phyloP scores from a whole-genome alignment of 2,113 vertebrate species.

The Anoplopoma fimbria region DNA sequence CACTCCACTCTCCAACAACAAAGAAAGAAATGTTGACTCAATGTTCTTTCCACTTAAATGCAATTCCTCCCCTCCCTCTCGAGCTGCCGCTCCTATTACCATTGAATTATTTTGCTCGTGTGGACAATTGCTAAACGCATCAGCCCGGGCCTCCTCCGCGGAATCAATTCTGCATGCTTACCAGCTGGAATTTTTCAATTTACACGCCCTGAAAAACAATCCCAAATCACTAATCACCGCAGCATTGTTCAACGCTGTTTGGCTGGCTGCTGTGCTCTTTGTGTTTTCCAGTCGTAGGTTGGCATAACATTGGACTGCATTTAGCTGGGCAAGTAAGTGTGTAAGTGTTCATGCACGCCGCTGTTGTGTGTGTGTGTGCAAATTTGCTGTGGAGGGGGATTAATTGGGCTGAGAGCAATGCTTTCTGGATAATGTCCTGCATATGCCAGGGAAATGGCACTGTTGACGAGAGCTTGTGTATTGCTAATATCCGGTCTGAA shows the following conservation, averaged over 20 bases:
- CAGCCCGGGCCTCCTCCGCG: constrained; percentile 26
- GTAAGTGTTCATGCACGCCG: constrained; percentile 23
- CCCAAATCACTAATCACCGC: constrained; percentile 73
- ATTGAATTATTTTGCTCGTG: constrained; percentile 67
- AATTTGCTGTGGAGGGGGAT: constrained; percentile 37
- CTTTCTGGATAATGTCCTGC: constrained; percentile 91
- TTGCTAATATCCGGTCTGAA: constrained; percentile 96
- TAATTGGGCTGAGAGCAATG: constrained; percentile 74
- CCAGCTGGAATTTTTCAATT: constrained; percentile 78
- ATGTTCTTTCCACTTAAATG: constrained; percentile 67
- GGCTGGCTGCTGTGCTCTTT: constrained; percentile 30
- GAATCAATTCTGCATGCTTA: constrained; percentile 70
- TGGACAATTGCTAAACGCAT: constrained; percentile 61
- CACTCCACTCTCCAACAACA: constrained; percentile 43
- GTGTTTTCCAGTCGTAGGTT: constrained; percentile 40
- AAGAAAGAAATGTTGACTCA: constrained; percentile 64
- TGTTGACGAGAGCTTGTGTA: constrained; percentile 94
- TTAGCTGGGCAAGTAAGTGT: constrained; percentile 5
- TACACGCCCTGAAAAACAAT: constrained; percentile 73
- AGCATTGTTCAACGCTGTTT: constrained; percentile 59
- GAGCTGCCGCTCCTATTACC: constrained; percentile 42
- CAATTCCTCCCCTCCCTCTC: constrained; percentile 41
- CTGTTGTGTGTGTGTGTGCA: neutral
- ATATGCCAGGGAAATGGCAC: constrained; percentile 93
- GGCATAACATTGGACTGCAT: constrained; percentile 37